phyloP scores from a whole-genome alignment of 2,888 invertebrate species.

The Perizoma affinitatum region DNA sequence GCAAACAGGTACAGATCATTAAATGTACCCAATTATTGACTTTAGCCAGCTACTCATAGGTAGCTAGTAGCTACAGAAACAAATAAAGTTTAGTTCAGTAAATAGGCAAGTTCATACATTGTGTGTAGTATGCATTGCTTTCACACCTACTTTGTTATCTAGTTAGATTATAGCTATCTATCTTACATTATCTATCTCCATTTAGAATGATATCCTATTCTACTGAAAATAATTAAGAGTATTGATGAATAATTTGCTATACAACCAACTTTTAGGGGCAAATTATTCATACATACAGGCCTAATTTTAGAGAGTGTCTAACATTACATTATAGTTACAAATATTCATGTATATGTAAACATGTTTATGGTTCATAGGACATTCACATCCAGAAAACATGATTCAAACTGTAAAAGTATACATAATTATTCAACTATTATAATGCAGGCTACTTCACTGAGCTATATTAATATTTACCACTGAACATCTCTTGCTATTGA shows the following conservation, averaged over 20 bases:
- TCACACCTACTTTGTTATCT: conserved; percentile 37
- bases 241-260: no score
- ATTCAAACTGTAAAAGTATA: conserved; percentile 45
- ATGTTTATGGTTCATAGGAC: conserved; percentile 21
- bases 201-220: conserved; percentile 29
- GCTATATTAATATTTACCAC: conserved; percentile 55
- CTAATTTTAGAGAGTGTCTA: no score
- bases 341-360: conserved; percentile 26
- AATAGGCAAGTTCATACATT: background rate
- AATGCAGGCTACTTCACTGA: conserved; percentile 45
- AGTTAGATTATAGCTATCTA: conserved; percentile 38
- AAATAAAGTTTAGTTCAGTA: conserved; percentile 26
- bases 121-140: conserved; percentile 9
- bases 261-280: no score
- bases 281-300: no score
- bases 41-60: background rate
- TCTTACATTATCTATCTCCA: conserved; percentile 30
- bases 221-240: background rate
- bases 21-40: background rate
- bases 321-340: no score
- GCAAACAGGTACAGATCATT: conserved; percentile 63
- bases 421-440: conserved; percentile 45
- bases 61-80: background rate
- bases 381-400: conserved; percentile 35
- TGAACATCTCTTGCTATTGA: conserved; percentile 61